phyloP scores from a whole-genome alignment of 2,888 invertebrate species.

The Cheilosia scutellata region DNA sequence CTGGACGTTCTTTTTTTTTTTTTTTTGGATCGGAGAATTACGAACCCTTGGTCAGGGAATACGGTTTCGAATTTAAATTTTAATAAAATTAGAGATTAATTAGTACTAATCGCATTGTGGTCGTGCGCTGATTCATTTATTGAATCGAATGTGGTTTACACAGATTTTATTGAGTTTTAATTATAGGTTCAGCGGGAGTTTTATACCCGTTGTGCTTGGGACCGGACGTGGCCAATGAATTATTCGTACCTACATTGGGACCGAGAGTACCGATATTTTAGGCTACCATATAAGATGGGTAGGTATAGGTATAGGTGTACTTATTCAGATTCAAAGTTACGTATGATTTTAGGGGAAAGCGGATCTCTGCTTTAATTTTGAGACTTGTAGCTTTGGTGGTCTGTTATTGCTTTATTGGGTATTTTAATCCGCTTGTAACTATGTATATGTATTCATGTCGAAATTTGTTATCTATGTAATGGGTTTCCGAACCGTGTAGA shows the following conservation, averaged over 20 bases:
- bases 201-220: neutral
- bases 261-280: too few relatives aligned
- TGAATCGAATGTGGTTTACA: constrained; percentile 68
- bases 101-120: constrained; percentile 71
- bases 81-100: constrained; percentile 75
- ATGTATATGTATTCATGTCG: too few relatives aligned
- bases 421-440: too few relatives aligned
- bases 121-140: constrained; percentile 63
- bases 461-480: too few relatives aligned
- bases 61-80: constrained; percentile 57
- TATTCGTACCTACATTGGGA: neutral
- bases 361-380: neutral
- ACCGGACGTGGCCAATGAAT: neutral
- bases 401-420: neutral
- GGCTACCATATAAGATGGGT: neutral
- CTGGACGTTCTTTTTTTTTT: constrained; percentile 21
- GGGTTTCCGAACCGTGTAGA: too few relatives aligned
- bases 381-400: neutral
- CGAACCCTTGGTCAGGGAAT: constrained; percentile 6
- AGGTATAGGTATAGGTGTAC: neutral
- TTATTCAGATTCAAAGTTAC: neutral
- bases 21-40: neutral
- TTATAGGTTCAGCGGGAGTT: constrained; percentile 28
- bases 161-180: constrained; percentile 71
- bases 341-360: neutral